phyloP scores from a whole-genome alignment of 2,888 invertebrate species.

The Drosophila stalkeri region DNA sequence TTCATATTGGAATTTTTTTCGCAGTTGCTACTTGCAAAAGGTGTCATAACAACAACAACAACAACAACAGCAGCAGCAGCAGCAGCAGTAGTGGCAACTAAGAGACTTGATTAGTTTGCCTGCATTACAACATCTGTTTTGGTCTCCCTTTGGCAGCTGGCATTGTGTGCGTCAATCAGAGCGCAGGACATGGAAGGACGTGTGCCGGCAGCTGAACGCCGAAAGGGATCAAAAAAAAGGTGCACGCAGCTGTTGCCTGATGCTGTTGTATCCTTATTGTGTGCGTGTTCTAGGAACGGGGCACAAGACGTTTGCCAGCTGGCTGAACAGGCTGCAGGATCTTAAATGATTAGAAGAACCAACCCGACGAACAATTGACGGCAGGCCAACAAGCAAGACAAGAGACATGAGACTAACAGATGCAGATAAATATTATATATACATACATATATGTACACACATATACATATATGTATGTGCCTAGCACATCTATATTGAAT shows the following conservation, averaged over 20 bases:
- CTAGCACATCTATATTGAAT: not conserved
- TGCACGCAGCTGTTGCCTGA: conserved; percentile 39
- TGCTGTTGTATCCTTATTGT: conserved; percentile 42
- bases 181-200: conserved; percentile 49
- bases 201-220: conserved; percentile 74
- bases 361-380: conserved; percentile 26
- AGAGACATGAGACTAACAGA: conserved; percentile 13
- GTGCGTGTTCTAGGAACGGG: conserved; percentile 41
- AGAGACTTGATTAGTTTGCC: conserved; percentile 53
- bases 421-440: not conserved
- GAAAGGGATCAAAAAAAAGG: conserved; percentile 56
- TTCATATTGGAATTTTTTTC: conserved; percentile 50
- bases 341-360: conserved; percentile 28
- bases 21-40: conserved; percentile 65
- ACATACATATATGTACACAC: not conserved
- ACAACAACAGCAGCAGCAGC: conserved; percentile 9
- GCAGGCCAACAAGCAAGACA: conserved; percentile 28
- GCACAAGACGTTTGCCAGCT: conserved; percentile 54
- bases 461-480: not conserved
- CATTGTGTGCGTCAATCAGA: conserved; percentile 55
- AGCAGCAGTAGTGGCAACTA: not conserved
- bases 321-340: conserved; percentile 35
- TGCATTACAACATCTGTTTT: conserved; percentile 65
- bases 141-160: conserved; percentile 29
- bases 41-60: conserved; percentile 64